Evolutionary conservation across 2,888 invertebrate genomes (phyloP), one percentile per base, ranked within the genome.

Genomic region (Pollenia amentaria): DNA sequence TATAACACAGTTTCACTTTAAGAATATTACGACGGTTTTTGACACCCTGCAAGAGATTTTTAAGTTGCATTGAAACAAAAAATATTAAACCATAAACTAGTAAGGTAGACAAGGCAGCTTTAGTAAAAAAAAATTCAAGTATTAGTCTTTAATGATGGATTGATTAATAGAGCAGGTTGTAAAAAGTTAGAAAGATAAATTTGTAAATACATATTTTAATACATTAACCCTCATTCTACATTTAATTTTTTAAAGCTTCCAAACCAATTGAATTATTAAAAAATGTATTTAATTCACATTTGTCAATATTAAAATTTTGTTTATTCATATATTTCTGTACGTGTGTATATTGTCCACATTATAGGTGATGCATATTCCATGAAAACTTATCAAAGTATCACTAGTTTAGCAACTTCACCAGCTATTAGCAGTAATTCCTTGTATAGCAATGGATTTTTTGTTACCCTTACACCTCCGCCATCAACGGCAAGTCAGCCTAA

Each of bases 341-440:
- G 88, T 65, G 75, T 79, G 64, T 77, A 78, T 73, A 53, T 73
- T 84, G 73, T 84, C 73, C 73, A 73, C 48, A 78, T 85, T 84
- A 85, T 92, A 93, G 93, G 93, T 91, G 93, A 93, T 90, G 93
- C 93, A 90, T 92, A 92, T 91, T 93, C 93, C 89, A 92, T 93
- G 92, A 93, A 93, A 93, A 93, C 93, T 72, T 93, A 92, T 92
- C 93, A 93, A 91, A 93, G 93, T 92, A 91, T 91, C 89, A 93
- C 93, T 92, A 93, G 93, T 91, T 92, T 93, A 92, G 93, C 93
- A 88, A 93, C 93, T 87, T 93, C 93, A 85, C 91, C 92, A 89
- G 93, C 93, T 87, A 91, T 92, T 88, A 93, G 93, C 91, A 92
- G 91, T 90, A 91, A 92, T 89, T 93, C 93, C 82, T 89, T 93